phyloP scores from a whole-genome alignment of 92 coral and sea anemone species.

The Actinostola sp. region DNA sequence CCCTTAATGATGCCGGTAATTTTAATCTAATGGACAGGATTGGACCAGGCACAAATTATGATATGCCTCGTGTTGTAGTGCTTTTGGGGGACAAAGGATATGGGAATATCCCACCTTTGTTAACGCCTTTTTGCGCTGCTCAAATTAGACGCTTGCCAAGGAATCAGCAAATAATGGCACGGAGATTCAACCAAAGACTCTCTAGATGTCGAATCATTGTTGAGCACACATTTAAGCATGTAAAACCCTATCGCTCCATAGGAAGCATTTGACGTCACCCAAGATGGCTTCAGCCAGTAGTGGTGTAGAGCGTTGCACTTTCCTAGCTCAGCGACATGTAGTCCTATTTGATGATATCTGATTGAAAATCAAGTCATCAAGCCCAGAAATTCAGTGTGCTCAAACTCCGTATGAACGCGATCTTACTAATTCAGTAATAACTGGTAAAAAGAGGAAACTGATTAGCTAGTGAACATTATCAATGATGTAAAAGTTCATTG shows the following conservation, averaged over 20 bases:
- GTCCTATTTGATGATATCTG: background rate
- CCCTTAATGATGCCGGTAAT: constrained; percentile 45
- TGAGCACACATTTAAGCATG: constrained; percentile 17
- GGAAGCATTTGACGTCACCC: background rate
- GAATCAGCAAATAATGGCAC: background rate
- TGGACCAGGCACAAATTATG: constrained; percentile 27
- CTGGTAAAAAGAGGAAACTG: too few relatives aligned
- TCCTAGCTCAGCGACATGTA: too few relatives aligned
- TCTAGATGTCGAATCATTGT: constrained; percentile 11
- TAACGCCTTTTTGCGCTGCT: constrained; percentile 13
- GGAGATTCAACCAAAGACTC: constrained; percentile 8
- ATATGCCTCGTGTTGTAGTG: constrained; percentile 10
- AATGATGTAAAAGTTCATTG: too few relatives aligned
- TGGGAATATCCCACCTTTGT: constrained; percentile 6
- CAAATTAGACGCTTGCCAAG: constrained; percentile 21
- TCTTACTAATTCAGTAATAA: too few relatives aligned
- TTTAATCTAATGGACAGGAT: constrained; percentile 38
- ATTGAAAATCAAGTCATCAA: too few relatives aligned
- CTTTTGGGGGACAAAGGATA: constrained; percentile 28
- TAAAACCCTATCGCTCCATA: background rate
- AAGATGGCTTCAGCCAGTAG: constrained; percentile 24
- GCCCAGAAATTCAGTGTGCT: too few relatives aligned
- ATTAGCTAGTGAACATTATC: too few relatives aligned
- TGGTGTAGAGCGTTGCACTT: constrained; percentile 3
- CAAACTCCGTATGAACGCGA: too few relatives aligned